Evolutionary conservation across 2,888 invertebrate species (phyloP).

Genomic region (Mythimna ferrago): DNA sequence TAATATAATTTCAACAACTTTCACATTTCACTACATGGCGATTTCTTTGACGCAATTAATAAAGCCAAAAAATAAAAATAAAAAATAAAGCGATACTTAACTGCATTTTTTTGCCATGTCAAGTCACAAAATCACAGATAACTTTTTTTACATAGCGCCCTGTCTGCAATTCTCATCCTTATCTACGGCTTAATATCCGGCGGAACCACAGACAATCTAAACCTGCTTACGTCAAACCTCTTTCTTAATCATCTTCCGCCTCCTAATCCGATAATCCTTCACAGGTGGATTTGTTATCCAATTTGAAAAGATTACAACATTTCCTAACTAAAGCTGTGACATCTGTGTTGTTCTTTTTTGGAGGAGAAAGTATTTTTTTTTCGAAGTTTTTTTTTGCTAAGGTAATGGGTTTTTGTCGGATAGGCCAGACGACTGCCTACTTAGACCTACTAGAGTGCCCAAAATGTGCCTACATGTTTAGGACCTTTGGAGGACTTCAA

Average conservation of each 20-base stretch:
- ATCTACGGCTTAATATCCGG: background rate
- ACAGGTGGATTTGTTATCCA: conserved; percentile 72
- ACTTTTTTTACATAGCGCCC: background rate
- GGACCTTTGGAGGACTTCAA: too few species aligned
- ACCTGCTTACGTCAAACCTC: conserved; percentile 20
- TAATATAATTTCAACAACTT: too few species aligned
- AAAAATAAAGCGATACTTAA: too few species aligned
- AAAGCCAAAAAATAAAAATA: too few species aligned
- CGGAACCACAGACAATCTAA: conserved; percentile 20
- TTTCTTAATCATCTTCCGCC: conserved; percentile 19
- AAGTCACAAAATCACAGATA: background rate
- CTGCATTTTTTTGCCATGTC: too few species aligned
- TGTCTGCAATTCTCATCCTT: background rate
- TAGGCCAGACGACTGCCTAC: too few species aligned
- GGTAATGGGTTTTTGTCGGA: background rate
- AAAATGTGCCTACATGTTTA: too few species aligned
- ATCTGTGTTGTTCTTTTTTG: conserved; percentile 45
- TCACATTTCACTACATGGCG: too few species aligned
- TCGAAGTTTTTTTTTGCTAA: background rate
- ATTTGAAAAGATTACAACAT: conserved; percentile 62
- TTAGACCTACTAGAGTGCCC: too few species aligned
- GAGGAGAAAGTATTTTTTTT: conserved; percentile 6
- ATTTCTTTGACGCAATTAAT: too few species aligned
- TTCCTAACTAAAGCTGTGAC: conserved; percentile 37
- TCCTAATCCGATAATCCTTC: conserved; percentile 62